Evolutionary conservation across 2,113 vertebrate genomes (phyloP).

Genomic region (Taxidea taxus): DNA sequence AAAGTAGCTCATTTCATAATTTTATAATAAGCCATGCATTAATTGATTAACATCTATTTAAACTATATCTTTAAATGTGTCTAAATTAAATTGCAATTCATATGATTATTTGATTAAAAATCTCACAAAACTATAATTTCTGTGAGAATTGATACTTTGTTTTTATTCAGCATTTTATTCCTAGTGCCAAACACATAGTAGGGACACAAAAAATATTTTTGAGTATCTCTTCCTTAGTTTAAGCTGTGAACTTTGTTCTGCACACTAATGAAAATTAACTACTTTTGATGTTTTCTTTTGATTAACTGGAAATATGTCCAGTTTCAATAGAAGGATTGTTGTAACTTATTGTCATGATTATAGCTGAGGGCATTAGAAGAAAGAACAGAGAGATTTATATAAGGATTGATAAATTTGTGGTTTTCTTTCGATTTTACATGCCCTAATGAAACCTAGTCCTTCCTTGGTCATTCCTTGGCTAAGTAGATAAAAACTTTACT

Average conservation of each 20-base stretch:
- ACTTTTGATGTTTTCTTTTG: neutral
- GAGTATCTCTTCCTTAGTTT: neutral
- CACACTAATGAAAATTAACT: neutral
- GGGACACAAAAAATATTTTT: neutral
- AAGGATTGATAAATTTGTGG: neutral
- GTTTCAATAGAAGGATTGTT: neutral
- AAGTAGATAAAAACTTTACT: neutral
- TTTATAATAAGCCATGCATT: neutral
- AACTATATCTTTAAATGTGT: neutral
- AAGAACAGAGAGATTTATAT: neutral
- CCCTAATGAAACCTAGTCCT: neutral
- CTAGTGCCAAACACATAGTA: neutral
- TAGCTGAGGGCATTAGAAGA: neutral
- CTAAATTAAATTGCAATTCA: neutral
- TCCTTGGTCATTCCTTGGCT: neutral
- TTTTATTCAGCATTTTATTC: neutral
- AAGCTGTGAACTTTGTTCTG: neutral
- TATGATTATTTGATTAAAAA: neutral
- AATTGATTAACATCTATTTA: neutral
- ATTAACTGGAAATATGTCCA: neutral
- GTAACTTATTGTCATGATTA: neutral
- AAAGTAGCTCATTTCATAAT: neutral
- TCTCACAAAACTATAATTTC: neutral
- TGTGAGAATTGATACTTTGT: neutral
- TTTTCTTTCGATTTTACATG: neutral